Conservation (phyloP, 2,113 vertebrate species). For the western clawed frog (Xenopus tropicalis) region DNA sequence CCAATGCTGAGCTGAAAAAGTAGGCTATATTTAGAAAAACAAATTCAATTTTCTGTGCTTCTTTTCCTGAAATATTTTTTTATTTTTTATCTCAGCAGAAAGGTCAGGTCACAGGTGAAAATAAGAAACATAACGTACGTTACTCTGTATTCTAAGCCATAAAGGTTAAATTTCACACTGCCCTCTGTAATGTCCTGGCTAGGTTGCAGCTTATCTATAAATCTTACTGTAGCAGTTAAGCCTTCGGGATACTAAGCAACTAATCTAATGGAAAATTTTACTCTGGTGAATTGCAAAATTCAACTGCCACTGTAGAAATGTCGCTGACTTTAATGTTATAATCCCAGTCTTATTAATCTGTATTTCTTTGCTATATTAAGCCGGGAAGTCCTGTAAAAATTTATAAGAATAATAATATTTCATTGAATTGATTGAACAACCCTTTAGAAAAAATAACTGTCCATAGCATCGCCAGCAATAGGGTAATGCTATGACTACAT, state of each 20-base stretch:
- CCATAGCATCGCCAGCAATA: too few relatives aligned
- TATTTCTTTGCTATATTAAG: slow-evolving; percentile 8
- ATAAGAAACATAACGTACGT: background rate
- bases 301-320: background rate
- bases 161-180: slow-evolving; percentile 1
- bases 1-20: too few relatives aligned
- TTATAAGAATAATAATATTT: too few relatives aligned
- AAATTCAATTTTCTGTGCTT: too few relatives aligned
- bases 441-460: too few relatives aligned
- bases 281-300: background rate
- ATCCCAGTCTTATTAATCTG: slow-evolving; percentile 1
- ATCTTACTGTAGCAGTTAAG: slow-evolving; percentile 1
- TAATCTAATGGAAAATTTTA: background rate
- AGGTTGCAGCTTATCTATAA: background rate
- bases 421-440: too few relatives aligned
- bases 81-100: background rate
- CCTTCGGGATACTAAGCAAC: background rate
- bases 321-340: slow-evolving; percentile 4
- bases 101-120: background rate
- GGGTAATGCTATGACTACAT: too few relatives aligned
- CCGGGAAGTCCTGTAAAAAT: background rate
- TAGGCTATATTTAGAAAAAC: too few relatives aligned
- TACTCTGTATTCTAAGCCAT: background rate
- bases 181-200: background rate
- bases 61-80: too few relatives aligned